phyloP scores from a whole-genome alignment of 2,888 invertebrate genomes.

The Pemphredon lugubris region DNA sequence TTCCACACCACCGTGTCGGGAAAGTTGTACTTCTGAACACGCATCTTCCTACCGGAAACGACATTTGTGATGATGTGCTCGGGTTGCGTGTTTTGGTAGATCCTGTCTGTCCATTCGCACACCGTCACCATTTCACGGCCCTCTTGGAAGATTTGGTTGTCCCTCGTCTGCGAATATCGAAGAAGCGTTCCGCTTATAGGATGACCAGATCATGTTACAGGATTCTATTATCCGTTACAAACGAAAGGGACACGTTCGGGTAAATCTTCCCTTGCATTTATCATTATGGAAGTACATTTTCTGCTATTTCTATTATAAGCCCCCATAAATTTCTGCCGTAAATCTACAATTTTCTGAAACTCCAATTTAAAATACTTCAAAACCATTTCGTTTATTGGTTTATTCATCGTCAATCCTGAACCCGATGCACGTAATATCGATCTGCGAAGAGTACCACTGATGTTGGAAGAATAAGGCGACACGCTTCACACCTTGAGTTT shows the following conservation, averaged over 20 bases:
- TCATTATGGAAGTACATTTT: too few species aligned
- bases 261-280: too few species aligned
- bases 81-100: constrained; percentile 96
- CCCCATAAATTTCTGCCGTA: too few species aligned
- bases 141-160: constrained; percentile 93
- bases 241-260: too few species aligned
- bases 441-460: too few species aligned
- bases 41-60: constrained; percentile 94
- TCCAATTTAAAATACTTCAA: background rate
- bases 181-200: background rate
- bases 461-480: too few species aligned
- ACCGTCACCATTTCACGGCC: constrained; percentile 94
- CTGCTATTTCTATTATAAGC: too few species aligned
- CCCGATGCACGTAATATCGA: too few species aligned
- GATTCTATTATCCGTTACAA: too few species aligned
- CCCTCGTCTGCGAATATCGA: constrained; percentile 85
- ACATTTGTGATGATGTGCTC: constrained; percentile 96
- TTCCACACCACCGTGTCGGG: constrained; percentile 99
- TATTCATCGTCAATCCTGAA: too few species aligned
- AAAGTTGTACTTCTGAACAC: constrained; percentile 96
- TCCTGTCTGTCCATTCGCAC: constrained; percentile 95
- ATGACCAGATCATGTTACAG: too few species aligned
- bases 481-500: too few species aligned
- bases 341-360: background rate
- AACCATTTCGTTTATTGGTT: background rate